Conservation (phyloP, 2,113 vertebrate species). For the Cathartes aura region DNA sequence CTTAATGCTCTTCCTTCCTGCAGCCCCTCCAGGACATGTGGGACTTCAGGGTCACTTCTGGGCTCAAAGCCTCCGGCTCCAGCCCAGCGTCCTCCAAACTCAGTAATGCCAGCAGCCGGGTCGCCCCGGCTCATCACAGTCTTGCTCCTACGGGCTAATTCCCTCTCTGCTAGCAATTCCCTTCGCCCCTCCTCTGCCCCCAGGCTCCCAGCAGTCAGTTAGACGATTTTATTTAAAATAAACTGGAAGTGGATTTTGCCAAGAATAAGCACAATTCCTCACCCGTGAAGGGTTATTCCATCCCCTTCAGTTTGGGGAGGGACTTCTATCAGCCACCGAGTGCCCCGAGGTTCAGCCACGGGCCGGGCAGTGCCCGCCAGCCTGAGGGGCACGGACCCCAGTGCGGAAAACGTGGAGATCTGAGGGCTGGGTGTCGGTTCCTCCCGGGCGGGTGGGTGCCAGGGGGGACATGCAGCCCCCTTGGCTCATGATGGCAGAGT, state of each 20-base stretch:
- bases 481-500: not conserved
- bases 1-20: not conserved
- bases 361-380: not conserved
- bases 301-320: not conserved
- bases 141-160: not conserved
- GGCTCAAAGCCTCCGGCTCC: not conserved
- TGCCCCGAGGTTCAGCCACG: fast-evolving
- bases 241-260: not conserved
- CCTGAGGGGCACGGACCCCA: fast-evolving
- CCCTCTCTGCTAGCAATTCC: not conserved
- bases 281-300: not conserved
- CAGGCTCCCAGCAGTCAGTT: not conserved
- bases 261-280: not conserved
- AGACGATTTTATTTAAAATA: not conserved
- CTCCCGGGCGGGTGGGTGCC: fast-evolving
- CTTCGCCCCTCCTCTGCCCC: not conserved
- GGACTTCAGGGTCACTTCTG: not conserved
- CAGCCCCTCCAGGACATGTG: not conserved
- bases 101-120: not conserved
- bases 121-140: not conserved
- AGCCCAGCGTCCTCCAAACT: not conserved
- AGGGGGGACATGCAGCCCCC: not conserved
- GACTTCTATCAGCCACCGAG: not conserved
- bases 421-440: not conserved
- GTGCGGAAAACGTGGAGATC: not conserved